These are phyloP conservation scores for Anoura caudifer DNA, from an alignment of 2,113 vertebrate species.

Conservation along the genomic window DNA sequence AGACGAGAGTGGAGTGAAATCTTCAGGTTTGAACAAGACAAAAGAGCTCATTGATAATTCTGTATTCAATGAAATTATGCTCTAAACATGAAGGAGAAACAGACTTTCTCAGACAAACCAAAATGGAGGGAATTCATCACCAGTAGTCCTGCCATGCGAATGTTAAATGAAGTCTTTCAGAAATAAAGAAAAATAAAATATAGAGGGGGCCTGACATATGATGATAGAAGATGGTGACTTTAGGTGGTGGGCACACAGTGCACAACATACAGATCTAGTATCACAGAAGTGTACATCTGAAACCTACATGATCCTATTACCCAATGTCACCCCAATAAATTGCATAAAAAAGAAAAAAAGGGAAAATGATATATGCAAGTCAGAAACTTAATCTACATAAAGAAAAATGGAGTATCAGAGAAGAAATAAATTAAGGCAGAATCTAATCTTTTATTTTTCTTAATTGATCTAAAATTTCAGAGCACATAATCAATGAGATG, in stretches of 20 bases:
- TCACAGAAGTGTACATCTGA: too few relatives aligned
- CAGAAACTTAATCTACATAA: background rate
- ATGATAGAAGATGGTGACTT: too few relatives aligned
- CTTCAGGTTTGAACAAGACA: background rate
- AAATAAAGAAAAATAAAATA: background rate
- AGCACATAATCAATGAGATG: background rate
- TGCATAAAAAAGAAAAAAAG: too few relatives aligned
- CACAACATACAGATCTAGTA: too few relatives aligned
- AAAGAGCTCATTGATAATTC: background rate
- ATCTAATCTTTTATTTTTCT: background rate
- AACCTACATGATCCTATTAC: too few relatives aligned
- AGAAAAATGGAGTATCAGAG: background rate
- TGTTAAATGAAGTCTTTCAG: background rate
- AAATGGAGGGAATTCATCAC: background rate
- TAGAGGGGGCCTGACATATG: too few relatives aligned
- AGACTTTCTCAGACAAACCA: background rate
- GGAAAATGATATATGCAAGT: background rate
- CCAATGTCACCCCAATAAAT: too few relatives aligned
- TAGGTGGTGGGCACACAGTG: too few relatives aligned
- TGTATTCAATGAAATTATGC: background rate
- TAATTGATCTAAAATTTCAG: background rate
- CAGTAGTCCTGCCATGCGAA: background rate
- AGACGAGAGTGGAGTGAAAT: background rate
- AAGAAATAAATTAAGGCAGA: background rate
- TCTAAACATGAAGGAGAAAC: background rate